These are phyloP conservation scores for Oscheius onirici DNA, from an alignment of 2,888 invertebrate species.

Conservation along the genomic window DNA sequence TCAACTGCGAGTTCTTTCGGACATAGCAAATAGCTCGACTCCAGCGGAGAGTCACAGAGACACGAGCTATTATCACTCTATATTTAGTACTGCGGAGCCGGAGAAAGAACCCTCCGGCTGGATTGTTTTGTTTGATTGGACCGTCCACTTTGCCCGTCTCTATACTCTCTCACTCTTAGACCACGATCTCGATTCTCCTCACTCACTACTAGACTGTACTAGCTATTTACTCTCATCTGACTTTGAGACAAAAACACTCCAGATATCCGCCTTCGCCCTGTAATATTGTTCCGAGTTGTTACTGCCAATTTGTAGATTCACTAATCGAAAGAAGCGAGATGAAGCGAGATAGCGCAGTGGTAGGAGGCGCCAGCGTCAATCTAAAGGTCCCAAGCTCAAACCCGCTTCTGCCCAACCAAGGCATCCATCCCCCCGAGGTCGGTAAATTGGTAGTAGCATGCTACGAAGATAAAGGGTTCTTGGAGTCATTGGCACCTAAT, in stretches of 20 bases:
- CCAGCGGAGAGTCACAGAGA: conserved; percentile 18
- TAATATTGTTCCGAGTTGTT: not conserved
- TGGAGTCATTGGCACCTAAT: no score
- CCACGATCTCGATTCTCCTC: not conserved
- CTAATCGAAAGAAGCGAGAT: not conserved
- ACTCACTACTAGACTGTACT: not conserved
- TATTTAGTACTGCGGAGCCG: conserved; percentile 26
- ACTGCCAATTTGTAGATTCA: no score
- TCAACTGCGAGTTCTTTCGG: conserved; percentile 36
- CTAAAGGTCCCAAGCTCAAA: no score
- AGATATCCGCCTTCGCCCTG: not conserved
- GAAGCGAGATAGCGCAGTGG: no score
- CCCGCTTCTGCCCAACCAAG: no score
- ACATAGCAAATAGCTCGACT: conserved; percentile 22
- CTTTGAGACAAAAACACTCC: not conserved
- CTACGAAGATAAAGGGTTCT: no score
- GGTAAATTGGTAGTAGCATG: no score
- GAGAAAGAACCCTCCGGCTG: not conserved
- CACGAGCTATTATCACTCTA: conserved; percentile 31
- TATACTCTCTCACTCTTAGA: not conserved
- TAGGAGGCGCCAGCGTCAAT: no score
- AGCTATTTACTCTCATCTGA: conserved; percentile 2
- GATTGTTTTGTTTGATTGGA: conserved; percentile 30
- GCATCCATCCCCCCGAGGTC: no score
- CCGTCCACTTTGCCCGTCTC: not conserved